Conservation (phyloP, 2,113 vertebrate genomes). For the Sylvietta virens region DNA sequence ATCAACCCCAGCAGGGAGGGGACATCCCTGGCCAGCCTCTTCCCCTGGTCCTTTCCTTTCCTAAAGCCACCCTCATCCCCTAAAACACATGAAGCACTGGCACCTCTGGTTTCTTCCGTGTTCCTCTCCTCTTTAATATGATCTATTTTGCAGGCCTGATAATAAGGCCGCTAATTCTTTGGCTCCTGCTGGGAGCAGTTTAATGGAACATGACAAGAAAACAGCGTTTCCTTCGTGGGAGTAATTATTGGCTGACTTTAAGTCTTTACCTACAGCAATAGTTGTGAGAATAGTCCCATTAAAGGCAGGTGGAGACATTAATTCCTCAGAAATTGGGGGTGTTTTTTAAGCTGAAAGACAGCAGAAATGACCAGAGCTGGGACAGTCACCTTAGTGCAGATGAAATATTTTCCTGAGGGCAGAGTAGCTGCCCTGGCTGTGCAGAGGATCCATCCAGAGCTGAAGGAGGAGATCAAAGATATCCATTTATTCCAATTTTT, state of each 20-base stretch:
- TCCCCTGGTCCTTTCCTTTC: neutral
- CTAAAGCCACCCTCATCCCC: neutral
- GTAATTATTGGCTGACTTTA: slow-evolving; percentile 38
- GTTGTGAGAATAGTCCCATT: neutral
- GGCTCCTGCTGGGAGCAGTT: slow-evolving; percentile 8
- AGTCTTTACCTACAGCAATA: slow-evolving; percentile 32
- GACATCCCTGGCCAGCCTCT: neutral
- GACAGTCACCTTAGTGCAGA: neutral
- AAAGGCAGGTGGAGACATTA: slow-evolving; percentile 9
- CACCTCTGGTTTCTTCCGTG: neutral
- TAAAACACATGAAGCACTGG: neutral
- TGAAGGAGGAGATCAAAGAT: neutral
- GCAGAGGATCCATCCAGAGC: neutral
- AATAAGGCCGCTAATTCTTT: slow-evolving; percentile 46
- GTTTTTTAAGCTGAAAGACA: neutral
- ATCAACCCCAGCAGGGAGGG: neutral
- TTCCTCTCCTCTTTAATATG: neutral
- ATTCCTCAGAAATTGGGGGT: neutral
- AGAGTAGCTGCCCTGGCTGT: neutral
- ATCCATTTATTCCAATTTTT: neutral
- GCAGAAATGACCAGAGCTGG: neutral
- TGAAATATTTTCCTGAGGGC: neutral
- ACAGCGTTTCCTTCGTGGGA: slow-evolving; percentile 38
- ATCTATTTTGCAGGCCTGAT: slow-evolving; percentile 17
- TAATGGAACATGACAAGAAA: slow-evolving; percentile 60